Evolutionary conservation across 2,797 vertebrate genomes (phyloP).

Genomic region (Sebastes ruberrimus): DNA sequence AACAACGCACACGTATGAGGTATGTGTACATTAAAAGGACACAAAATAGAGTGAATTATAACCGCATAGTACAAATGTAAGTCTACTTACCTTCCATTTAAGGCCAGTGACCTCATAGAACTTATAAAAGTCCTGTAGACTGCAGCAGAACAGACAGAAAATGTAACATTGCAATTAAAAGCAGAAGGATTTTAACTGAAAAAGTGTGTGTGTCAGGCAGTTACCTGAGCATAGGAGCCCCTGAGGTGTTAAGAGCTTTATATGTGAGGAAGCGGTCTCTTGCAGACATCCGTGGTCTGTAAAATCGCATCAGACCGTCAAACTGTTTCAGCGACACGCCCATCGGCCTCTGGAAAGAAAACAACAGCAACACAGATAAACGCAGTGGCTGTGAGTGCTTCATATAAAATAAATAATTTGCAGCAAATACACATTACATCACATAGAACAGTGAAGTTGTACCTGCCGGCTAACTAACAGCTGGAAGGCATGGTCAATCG

Average conservation of each 20-base stretch:
- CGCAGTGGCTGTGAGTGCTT: background rate
- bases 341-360: slow-evolving; percentile 83
- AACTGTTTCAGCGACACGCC: slow-evolving; percentile 95
- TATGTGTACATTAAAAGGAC: background rate
- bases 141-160: slow-evolving; percentile 66
- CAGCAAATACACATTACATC: background rate
- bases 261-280: slow-evolving; percentile 94
- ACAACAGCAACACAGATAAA: background rate
- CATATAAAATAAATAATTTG: background rate
- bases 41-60: background rate
- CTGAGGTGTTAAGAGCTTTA: slow-evolving; percentile 92
- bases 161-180: background rate
- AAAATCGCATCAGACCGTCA: slow-evolving; percentile 95
- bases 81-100: slow-evolving; percentile 91
- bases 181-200: background rate
- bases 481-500: slow-evolving; percentile 91
- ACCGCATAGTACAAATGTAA: background rate
- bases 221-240: slow-evolving; percentile 89
- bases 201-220: background rate
- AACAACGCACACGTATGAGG: slow-evolving; percentile 9
- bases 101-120: slow-evolving; percentile 96
- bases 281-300: slow-evolving; percentile 91
- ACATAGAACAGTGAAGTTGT: background rate
- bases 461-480: slow-evolving; percentile 93
- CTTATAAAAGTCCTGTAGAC: slow-evolving; percentile 94